Conservation (phyloP, 1,140 invertebrate genomes). For the Drosophila athabasca region DNA sequence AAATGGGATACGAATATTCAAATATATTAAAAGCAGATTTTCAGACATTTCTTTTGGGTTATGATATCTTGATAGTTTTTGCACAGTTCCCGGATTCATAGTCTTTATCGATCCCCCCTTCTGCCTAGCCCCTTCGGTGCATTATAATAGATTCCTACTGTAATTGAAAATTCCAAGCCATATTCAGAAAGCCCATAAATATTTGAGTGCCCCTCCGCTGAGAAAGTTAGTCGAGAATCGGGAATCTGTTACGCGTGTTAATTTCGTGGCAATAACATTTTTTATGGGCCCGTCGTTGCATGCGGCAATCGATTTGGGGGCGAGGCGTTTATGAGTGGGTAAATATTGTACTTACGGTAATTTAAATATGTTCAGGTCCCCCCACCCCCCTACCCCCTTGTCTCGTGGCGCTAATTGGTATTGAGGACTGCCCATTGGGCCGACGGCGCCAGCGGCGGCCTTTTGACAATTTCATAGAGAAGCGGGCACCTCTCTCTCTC, state of each 20-base stretch:
- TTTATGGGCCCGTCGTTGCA: conserved; percentile 20
- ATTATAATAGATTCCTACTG: not conserved
- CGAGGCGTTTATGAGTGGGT: conserved; percentile 56
- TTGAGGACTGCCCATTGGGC: conserved; percentile 49
- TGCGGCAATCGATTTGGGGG: not conserved
- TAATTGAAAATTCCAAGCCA: conserved; percentile 45
- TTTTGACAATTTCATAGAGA: conserved; percentile 65
- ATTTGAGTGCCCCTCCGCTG: conserved; percentile 22
- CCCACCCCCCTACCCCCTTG: not conserved
- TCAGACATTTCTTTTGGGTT: no score
- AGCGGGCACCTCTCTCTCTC: conserved; percentile 20
- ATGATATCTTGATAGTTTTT: no score
- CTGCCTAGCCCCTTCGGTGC: not conserved
- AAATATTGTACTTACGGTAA: conserved; percentile 46
- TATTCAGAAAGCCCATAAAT: conserved; percentile 43
- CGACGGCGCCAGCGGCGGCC: conserved; percentile 43
- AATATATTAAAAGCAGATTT: no score
- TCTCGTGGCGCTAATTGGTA: conserved; percentile 60
- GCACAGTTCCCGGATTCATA: no score
- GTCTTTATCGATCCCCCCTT: no score
- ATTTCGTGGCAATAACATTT: conserved; percentile 27
- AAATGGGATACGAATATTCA: no score
- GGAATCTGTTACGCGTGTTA: conserved; percentile 28
- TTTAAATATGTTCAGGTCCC: conserved; percentile 40
- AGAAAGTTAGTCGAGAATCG: conserved; percentile 17